Conservation (phyloP, 2,113 vertebrate species). For the Triplophysa siluroides region DNA sequence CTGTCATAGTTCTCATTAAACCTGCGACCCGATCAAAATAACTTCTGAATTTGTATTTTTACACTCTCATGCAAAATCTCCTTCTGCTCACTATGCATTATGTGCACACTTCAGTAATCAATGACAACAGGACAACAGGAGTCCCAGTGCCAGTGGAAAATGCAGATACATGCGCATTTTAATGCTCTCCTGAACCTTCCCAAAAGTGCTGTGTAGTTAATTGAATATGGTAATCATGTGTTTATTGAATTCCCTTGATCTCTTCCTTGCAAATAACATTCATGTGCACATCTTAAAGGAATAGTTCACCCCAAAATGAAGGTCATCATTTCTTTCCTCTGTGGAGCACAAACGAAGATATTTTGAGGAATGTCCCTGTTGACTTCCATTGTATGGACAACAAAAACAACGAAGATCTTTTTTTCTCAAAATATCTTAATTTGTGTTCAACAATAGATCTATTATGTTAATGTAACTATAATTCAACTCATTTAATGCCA, state of each 20-base stretch:
- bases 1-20: background rate
- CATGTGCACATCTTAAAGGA: background rate
- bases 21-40: too few species aligned
- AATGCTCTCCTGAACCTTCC: conserved; percentile 37
- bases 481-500: too few species aligned
- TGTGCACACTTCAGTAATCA: conserved; percentile 17
- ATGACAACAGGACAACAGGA: conserved; percentile 4
- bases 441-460: too few species aligned
- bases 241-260: conserved; percentile 19
- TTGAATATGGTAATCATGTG: conserved; percentile 52
- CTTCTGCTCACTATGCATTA: background rate
- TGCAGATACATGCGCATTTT: conserved; percentile 60
- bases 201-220: conserved; percentile 28
- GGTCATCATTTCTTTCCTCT: too few species aligned
- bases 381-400: too few species aligned
- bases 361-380: too few species aligned
- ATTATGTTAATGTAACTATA: too few species aligned
- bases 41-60: background rate
- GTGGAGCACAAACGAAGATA: too few species aligned
- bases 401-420: too few species aligned
- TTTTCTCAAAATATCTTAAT: too few species aligned
- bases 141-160: conserved; percentile 10
- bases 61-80: background rate
- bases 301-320: background rate
- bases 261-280: conserved; percentile 5